These are phyloP conservation scores for Drosophila setosimentum DNA, from an alignment of 2,888 invertebrate species.

Conservation along the genomic window DNA sequence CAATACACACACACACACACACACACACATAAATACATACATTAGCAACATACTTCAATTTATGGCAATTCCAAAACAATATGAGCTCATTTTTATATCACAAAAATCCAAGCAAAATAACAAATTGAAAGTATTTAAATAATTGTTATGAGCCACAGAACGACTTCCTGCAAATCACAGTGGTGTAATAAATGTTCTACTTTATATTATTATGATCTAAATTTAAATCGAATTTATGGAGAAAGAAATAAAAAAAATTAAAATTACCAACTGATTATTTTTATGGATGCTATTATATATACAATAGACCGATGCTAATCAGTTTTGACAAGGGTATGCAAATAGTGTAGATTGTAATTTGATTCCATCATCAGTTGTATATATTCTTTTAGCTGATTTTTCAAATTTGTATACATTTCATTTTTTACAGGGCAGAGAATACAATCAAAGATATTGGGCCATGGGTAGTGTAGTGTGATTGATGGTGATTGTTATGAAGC, in stretches of 20 bases:
- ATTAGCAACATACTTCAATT: slow-evolving; percentile 41
- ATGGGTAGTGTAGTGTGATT: not conserved
- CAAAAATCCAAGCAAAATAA: slow-evolving; percentile 3
- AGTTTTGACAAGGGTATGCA: not conserved
- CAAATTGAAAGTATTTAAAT: slow-evolving; percentile 2
- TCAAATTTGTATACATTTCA: not conserved
- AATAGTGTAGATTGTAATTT: no score
- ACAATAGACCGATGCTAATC: not conserved
- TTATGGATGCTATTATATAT: not conserved
- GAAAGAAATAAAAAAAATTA: not conserved
- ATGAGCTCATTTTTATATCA: slow-evolving; percentile 6
- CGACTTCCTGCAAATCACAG: not conserved
- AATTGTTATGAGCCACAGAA: not conserved
- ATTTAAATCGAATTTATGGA: not conserved
- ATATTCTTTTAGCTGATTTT: not conserved
- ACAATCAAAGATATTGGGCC: not conserved
- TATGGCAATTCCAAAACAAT: slow-evolving; percentile 34
- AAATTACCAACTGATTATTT: not conserved
- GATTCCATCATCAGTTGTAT: not conserved
- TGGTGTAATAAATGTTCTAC: not conserved
- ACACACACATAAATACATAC: slow-evolving; percentile 1
- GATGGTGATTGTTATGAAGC: slow-evolving; percentile 1
- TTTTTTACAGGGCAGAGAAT: not conserved
- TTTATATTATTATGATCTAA: not conserved
- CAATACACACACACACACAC: slow-evolving; percentile 19